A percentile compares a stretch with the other conserved stretches of the same genome.
Evolutionary conservation across 2,797 vertebrate species (phyloP).

Genomic region (Anomalospiza imberbis): DNA sequence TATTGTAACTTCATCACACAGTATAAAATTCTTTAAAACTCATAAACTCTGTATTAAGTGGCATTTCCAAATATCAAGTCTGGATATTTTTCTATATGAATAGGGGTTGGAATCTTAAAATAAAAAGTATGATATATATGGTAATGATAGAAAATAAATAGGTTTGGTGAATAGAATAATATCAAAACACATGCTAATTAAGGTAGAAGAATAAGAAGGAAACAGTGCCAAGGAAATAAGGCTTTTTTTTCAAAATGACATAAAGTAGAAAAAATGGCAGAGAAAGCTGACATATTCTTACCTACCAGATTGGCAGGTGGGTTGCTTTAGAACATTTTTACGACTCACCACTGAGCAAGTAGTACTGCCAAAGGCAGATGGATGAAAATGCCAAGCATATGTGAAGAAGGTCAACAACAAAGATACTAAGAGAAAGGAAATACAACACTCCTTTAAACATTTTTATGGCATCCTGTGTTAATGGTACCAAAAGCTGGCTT

Average conservation of each 20-base stretch:
- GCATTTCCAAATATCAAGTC: background rate
- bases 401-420: constrained; percentile 43
- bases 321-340: background rate
- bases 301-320: background rate
- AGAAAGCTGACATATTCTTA: background rate
- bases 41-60: background rate
- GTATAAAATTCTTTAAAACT: background rate
- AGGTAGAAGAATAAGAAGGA: background rate
- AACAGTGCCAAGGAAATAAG: background rate
- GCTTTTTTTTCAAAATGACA: background rate
- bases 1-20: background rate
- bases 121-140: too few relatives aligned
- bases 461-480: background rate
- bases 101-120: background rate
- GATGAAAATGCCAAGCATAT: constrained; percentile 35
- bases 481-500: background rate
- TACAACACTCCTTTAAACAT: background rate
- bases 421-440: background rate
- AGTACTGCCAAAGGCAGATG: constrained; percentile 8
- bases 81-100: background rate
- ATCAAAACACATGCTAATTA: background rate
- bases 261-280: background rate
- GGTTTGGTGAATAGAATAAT: background rate
- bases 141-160: background rate
- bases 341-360: background rate